These are phyloP conservation scores for Gymnosoma rotundatum DNA, from an alignment of 2,888 invertebrate genomes.

Conservation along the genomic window DNA sequence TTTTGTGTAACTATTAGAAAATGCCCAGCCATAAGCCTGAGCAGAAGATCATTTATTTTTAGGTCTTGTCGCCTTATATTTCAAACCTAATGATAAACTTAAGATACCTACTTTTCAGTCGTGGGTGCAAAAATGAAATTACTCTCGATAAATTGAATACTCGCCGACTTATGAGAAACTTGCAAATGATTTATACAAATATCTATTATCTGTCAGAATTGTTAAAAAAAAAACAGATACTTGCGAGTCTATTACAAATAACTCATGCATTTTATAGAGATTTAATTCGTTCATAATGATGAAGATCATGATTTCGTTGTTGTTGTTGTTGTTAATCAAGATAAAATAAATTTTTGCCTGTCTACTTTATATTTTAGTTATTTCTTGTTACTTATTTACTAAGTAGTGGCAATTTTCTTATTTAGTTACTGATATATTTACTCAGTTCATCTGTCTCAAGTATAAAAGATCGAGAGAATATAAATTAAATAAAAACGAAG, in stretches of 20 bases:
- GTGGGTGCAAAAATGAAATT: not conserved
- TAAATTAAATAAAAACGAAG: conserved; percentile 2
- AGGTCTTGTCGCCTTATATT: too few relatives aligned
- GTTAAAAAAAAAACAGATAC: not conserved
- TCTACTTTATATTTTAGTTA: conserved; percentile 20
- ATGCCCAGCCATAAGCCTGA: too few relatives aligned
- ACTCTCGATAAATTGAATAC: conserved; percentile 5
- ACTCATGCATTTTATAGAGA: conserved; percentile 29
- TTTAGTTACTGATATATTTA: conserved; percentile 38
- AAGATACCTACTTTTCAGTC: too few relatives aligned
- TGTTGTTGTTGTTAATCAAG: conserved; percentile 3
- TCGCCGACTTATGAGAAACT: not conserved
- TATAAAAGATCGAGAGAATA: conserved; percentile 5
- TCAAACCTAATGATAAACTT: too few relatives aligned
- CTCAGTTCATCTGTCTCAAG: conserved; percentile 25
- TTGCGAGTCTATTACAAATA: conserved; percentile 4
- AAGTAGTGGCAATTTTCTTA: conserved; percentile 45
- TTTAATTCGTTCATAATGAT: conserved; percentile 48
- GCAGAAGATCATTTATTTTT: too few relatives aligned
- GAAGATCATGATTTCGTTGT: conserved; percentile 7
- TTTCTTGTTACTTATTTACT: conserved; percentile 26
- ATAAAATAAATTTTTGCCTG: conserved; percentile 43
- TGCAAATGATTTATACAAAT: too few relatives aligned
- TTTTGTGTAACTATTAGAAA: too few relatives aligned
- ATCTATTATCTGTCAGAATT: not conserved